phyloP scores from a whole-genome alignment of 2,113 vertebrate genomes.

The Callorhinus ursinus region DNA sequence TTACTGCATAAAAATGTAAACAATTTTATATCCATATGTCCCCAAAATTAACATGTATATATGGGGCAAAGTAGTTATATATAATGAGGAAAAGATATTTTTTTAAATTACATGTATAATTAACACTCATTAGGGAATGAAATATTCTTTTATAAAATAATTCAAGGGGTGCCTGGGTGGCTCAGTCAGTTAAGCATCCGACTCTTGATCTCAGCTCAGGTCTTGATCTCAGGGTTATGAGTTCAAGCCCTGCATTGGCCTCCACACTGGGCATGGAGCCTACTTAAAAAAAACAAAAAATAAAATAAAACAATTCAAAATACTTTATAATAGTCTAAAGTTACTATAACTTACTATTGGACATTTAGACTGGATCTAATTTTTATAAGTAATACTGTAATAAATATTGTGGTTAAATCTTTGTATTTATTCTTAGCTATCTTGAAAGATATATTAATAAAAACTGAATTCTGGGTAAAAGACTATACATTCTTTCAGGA shows the following conservation, averaged over 20 bases:
- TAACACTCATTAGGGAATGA: not conserved
- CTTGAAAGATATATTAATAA: constrained; percentile 41
- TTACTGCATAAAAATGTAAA: not conserved
- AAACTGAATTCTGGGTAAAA: not conserved
- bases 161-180: not conserved
- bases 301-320: not conserved
- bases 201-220: not conserved
- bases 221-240: not conserved
- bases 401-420: not conserved
- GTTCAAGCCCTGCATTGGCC: not conserved
- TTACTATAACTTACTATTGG: not conserved
- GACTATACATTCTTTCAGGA: not conserved
- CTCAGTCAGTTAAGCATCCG: not conserved
- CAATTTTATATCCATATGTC: not conserved
- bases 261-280: not conserved
- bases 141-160: constrained; percentile 18
- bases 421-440: not conserved
- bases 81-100: not conserved
- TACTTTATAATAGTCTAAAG: not conserved
- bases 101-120: not conserved
- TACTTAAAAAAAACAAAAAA: not conserved
- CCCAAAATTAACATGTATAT: not conserved
- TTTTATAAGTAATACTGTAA: not conserved
- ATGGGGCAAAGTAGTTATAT: not conserved
- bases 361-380: not conserved